A percentile compares a stretch with the other conserved stretches of the same genome.
Conservation (phyloP, 2,888 invertebrate genomes). For the Dolichomitus sp. region DNA sequence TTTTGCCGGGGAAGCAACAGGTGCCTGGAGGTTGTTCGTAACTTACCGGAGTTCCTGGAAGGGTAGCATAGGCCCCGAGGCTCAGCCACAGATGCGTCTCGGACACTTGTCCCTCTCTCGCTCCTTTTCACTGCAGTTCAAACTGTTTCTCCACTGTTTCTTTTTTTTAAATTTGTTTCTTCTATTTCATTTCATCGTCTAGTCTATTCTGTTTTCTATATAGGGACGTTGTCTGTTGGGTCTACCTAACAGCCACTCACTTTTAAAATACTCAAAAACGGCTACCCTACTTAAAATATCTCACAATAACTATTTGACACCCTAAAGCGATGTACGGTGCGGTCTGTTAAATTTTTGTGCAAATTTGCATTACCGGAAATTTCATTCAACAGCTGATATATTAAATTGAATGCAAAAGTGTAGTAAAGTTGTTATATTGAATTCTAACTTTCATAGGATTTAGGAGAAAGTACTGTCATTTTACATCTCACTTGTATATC, state of each 20-base stretch:
- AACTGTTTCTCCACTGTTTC: conserved; percentile 1
- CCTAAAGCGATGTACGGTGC: background rate
- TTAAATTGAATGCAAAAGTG: too few species aligned
- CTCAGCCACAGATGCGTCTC: conserved; percentile 51
- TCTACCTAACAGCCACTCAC: background rate
- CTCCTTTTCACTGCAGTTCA: background rate
- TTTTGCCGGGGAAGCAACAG: conserved; percentile 56
- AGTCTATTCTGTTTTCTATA: background rate
- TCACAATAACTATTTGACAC: background rate
- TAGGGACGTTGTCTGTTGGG: background rate
- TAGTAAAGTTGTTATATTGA: too few species aligned
- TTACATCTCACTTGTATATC: too few species aligned
- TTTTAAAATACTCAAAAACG: background rate
- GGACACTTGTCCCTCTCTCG: conserved; percentile 20
- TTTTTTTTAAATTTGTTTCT: conserved; percentile 9
- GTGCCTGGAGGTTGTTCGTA: conserved; percentile 58
- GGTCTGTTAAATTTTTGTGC: too few species aligned
- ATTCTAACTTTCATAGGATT: too few species aligned
- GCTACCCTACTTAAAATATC: background rate
- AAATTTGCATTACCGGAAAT: too few species aligned
- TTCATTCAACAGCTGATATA: too few species aligned
- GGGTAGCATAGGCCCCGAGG: conserved; percentile 38
- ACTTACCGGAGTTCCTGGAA: conserved; percentile 56
- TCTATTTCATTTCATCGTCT: conserved; percentile 10
- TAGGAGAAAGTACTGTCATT: too few species aligned